These are phyloP conservation scores for Microtus richardsoni DNA, from an alignment of 2,113 vertebrate species.

Conservation along the genomic window DNA sequence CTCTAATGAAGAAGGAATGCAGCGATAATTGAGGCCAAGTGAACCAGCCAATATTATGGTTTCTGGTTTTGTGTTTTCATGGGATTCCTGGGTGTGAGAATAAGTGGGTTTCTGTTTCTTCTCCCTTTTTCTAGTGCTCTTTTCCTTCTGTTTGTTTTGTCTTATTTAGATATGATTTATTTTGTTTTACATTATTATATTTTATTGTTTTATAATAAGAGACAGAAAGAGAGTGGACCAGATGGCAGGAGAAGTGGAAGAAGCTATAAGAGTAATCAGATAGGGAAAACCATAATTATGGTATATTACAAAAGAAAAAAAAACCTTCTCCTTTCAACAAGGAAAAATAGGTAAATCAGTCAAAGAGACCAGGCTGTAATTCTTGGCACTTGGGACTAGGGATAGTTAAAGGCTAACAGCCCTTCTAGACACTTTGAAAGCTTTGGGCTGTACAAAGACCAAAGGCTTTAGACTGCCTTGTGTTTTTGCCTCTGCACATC, in stretches of 20 bases:
- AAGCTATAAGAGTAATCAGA: neutral
- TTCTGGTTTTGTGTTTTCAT: neutral
- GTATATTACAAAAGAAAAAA: neutral
- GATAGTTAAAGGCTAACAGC: neutral
- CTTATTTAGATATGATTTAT: neutral
- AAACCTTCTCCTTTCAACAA: neutral
- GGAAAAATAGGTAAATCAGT: neutral
- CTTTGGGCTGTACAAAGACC: slow-evolving; percentile 24
- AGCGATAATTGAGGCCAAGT: neutral
- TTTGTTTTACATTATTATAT: neutral
- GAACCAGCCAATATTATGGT: neutral
- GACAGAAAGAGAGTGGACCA: neutral
- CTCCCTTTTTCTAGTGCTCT: neutral
- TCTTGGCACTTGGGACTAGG: neutral
- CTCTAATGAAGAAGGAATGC: neutral
- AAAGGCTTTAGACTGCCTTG: slow-evolving; percentile 28
- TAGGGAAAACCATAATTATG: neutral
- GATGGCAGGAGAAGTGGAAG: neutral
- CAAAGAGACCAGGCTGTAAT: slow-evolving; percentile 21
- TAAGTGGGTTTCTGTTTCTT: neutral
- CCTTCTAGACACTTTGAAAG: slow-evolving; percentile 29
- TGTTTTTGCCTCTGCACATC: neutral
- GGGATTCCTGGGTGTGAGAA: neutral
- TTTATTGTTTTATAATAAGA: neutral
- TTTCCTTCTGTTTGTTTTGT: neutral